Evolutionary conservation across 2,113 vertebrate species (phyloP), one percentile per base, ranked within the genome.

Genomic region (Xiphorhynchus elegans): DNA sequence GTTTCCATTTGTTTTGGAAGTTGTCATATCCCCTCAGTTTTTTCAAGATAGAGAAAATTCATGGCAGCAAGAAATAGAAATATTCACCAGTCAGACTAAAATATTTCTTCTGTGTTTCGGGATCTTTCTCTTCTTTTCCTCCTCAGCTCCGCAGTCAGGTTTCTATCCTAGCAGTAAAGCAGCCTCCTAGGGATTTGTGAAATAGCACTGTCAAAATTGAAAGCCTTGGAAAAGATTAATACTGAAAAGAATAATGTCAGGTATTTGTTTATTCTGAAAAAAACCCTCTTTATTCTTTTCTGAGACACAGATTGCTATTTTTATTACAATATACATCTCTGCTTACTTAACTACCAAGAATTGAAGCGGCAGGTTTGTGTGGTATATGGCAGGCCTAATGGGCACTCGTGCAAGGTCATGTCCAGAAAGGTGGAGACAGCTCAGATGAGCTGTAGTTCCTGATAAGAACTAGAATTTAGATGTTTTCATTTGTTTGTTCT

Each of bases 121-220:
- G 55, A 79, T 79, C 53, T 87, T 91, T 72, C 39, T 52, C 17
- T 69, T 93, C 17, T 87, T 82, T 85, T 83, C 47, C n/a, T 64
- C 12, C 63, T 70, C 47, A 56, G 42, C 74, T 95, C 50, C 55
- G 58, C 55, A 67, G 77, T 74, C 47, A 60, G 46, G 52, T 93
- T 93, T 85, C 83, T 90, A 87, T 52, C 72, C 60, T 55, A 47
- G 90, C 52, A 95, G 82, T 76, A 91, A 83, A 91, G 72, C 47
- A 85, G 56, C 79, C 79, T 93, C 87, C 66, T 11, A 91, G 82
- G 92, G 92, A 80, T 94, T 96, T 83, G 72, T 86, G 75, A 90
- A 90, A 83, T 56, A 93, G 87, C 75, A 70, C 44, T 73, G 79
- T 94, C 75, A 88, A 94, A 88, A 56, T 90, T 87, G 56, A 94